A percentile compares a stretch with the other conserved stretches of the same genome.
Conservation (phyloP, 1,140 invertebrate species). For the Lepidurus arcticus region DNA sequence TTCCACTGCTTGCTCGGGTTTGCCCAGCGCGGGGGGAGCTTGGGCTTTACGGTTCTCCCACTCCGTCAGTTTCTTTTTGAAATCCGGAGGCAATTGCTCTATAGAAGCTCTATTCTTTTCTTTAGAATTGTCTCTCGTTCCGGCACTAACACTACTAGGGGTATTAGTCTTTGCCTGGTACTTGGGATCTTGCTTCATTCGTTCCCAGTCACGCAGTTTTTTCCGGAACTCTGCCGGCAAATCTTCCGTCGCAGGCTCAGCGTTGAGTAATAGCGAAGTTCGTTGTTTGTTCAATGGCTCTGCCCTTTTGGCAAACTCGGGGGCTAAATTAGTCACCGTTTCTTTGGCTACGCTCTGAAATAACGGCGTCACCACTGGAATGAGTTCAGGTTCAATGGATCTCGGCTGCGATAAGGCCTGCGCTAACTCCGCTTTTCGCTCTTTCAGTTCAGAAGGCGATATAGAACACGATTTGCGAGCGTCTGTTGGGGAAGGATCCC, state of each 20-base stretch:
- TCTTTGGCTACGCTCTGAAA: constrained; percentile 21
- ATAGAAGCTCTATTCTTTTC: constrained; percentile 22
- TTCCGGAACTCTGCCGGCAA: constrained; percentile 55
- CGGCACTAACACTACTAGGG: background rate
- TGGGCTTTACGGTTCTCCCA: constrained; percentile 58
- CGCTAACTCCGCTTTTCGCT: background rate
- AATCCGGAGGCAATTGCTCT: constrained; percentile 43
- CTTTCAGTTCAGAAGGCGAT: background rate
- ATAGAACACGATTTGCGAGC: background rate
- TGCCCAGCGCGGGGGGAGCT: constrained; percentile 35
- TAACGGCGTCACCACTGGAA: constrained; percentile 18
- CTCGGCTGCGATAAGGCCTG: background rate
- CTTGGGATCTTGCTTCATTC: constrained; percentile 42
- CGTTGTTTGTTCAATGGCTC: constrained; percentile 14
- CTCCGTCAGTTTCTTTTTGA: constrained; percentile 73
- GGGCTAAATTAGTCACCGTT: constrained; percentile 5
- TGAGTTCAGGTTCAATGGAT: constrained; percentile 18
- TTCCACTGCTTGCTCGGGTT: constrained; percentile 42
- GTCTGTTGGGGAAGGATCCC: background rate
- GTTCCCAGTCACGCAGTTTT: constrained; percentile 77
- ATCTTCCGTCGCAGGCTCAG: constrained; percentile 29
- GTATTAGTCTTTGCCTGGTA: constrained; percentile 23
- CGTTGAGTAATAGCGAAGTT: constrained; percentile 26
- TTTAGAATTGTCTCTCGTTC: constrained; percentile 24
- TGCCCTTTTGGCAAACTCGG: constrained; percentile 4